Base-by-base conservation (phyloP, 1,140 invertebrate genomes). In the Onthophagus taurus region DNA sequence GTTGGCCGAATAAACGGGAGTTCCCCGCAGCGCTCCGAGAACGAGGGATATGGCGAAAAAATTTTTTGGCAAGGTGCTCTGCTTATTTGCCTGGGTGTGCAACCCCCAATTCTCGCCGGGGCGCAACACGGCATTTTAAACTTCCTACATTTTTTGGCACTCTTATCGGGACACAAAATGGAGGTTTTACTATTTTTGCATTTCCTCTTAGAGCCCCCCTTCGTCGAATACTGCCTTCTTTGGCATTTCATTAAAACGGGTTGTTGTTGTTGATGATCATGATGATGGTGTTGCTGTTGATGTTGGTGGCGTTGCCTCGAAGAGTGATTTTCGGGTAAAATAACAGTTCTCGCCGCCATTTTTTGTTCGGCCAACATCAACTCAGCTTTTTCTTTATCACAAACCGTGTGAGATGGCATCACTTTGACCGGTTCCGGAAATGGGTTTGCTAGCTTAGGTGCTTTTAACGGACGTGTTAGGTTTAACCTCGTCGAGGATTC, bases 351-450 rank as follows among this genome's bases (percentile, higher is more conserved):
- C n/a, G 7, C 13, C 18, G 34, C 14, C 24, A 26, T 26, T 11
- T 29, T 24, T 14, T 21, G 29, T 16, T 41, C 38, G 12, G 38
- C 38, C 38, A 41, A 16, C 38, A 41, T 41, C 38, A 26, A 24
- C 14, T 41, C 38, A 2, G 59, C 59, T 41, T 61, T 61, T 34
- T 60, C 60, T 24, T 58, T 51, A 48, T 62, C 58, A 14, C 57
- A 60, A 2, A 60, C 51, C n/a, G 55, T 57, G 35, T 57, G 52
- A 2, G 58, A 59, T 3, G 51, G 53, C 58, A 62, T 62, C 19
- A 57, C 48, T 37, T 62, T 62, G 4, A 62, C 58, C 0, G 60
- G 58, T 11, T 60, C 53, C 6, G 60, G 58, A 44, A 62, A 60
- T 4, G 58, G 57, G 41, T 52, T 55, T 0, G 57, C 58, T 31